Evolutionary conservation across 2,888 invertebrate species (phyloP).

Genomic region (Argyra leucocephala): DNA sequence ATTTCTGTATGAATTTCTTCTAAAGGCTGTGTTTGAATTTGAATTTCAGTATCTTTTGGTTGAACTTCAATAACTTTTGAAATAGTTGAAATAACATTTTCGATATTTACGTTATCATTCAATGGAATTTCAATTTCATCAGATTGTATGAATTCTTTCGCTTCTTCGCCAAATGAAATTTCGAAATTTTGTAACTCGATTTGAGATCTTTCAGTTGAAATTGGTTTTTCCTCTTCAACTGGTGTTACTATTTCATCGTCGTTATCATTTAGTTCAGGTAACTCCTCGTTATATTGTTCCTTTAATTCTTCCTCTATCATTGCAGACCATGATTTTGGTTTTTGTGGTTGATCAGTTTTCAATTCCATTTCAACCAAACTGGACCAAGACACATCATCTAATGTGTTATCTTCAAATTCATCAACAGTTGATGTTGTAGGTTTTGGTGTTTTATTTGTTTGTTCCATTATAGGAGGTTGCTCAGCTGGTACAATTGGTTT

Average conservation of each 20-base stretch:
- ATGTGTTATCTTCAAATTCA: slow-evolving; percentile 15
- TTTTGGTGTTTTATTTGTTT: background rate
- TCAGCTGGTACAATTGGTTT: background rate
- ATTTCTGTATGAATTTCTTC: no score
- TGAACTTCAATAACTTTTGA: background rate
- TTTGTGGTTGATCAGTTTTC: background rate
- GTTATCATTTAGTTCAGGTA: background rate
- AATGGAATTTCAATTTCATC: background rate
- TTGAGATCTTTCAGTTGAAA: background rate
- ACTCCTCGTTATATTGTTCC: slow-evolving; percentile 8
- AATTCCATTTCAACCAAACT: slow-evolving; percentile 5
- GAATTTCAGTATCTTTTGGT: no score
- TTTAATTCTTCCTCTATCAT: slow-evolving; percentile 10
- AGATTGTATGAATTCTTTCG: background rate
- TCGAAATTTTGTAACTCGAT: background rate
- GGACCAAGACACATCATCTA: slow-evolving; percentile 17
- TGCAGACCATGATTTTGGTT: slow-evolving; percentile 13
- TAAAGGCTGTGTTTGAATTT: no score
- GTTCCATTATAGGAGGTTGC: background rate
- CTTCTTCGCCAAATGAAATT: background rate
- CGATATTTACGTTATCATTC: background rate
- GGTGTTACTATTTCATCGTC: background rate
- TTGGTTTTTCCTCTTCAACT: background rate
- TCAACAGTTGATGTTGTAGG: background rate
- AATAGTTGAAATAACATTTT: slow-evolving; percentile 1